Percentiles rank a stretch among this genome's conserved stretches.
These are phyloP conservation scores for Lampris incognitus DNA, from an alignment of 2,113 vertebrate genomes.

Conservation along the genomic window DNA sequence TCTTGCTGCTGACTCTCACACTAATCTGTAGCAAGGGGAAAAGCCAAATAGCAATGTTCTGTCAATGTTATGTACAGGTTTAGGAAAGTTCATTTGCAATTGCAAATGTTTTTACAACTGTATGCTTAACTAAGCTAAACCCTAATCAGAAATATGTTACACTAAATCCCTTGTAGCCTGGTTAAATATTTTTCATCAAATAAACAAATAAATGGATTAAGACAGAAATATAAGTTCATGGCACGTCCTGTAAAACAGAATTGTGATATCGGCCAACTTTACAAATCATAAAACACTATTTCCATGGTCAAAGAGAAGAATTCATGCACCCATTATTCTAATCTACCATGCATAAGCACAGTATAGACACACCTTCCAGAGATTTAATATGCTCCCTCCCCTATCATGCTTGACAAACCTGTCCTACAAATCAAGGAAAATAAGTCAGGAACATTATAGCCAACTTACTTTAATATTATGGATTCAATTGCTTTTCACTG, in stretches of 20 bases:
- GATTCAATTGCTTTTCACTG: no score
- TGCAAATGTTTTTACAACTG: not conserved
- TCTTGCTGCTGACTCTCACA: conserved; percentile 50
- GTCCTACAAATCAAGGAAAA: conserved; percentile 3
- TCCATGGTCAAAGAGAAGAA: conserved; percentile 1
- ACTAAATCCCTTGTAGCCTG: not conserved
- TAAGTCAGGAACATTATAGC: not conserved
- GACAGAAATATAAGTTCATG: not conserved
- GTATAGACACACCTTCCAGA: not conserved
- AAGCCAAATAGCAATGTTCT: conserved; percentile 48
- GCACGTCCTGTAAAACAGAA: conserved; percentile 37
- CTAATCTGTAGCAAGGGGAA: conserved; percentile 54
- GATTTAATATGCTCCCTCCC: not conserved
- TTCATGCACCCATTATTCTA: not conserved
- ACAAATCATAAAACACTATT: conserved; percentile 27
- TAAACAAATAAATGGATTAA: not conserved
- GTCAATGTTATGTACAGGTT: conserved; percentile 38
- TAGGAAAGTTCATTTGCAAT: conserved; percentile 8
- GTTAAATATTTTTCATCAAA: not conserved
- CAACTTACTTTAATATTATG: no score
- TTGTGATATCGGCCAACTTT: conserved; percentile 23
- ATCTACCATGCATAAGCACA: not conserved
- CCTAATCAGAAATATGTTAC: not conserved
- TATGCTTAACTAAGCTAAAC: not conserved
- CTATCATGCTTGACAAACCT: not conserved